Evolutionary conservation across 2,888 invertebrate genomes (phyloP).

Genomic region (Apotomis betuletana): DNA sequence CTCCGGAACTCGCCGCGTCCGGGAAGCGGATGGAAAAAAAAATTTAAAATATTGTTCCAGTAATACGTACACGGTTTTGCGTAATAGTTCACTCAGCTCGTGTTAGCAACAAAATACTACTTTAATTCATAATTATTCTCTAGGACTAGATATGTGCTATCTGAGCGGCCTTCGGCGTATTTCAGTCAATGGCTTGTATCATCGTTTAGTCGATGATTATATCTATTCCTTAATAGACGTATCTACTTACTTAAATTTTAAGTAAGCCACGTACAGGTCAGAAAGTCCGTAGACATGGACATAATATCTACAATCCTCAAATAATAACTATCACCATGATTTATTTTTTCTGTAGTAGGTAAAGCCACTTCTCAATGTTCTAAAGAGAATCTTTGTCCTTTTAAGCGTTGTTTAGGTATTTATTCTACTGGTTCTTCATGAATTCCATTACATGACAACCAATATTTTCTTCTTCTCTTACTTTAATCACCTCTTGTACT

Average conservation of each 20-base stretch:
- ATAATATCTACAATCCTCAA: neutral
- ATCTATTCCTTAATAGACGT: neutral
- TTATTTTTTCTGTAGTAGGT: neutral
- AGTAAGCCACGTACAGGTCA: no score
- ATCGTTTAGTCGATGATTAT: neutral
- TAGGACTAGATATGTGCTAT: neutral
- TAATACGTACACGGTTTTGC: conserved; percentile 65
- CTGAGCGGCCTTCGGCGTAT: neutral
- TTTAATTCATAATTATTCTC: neutral
- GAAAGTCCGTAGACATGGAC: neutral
- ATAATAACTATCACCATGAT: neutral
- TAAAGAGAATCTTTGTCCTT: no score
- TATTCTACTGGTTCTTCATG: neutral
- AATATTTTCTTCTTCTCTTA: conserved; percentile 7
- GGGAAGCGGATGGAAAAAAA: conserved; percentile 73
- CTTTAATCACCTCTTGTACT: neutral
- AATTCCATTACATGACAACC: conserved; percentile 19
- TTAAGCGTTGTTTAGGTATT: neutral
- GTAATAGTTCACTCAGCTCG: conserved; percentile 49
- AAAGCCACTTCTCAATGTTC: no score
- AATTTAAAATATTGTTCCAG: conserved; percentile 60
- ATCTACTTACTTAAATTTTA: neutral
- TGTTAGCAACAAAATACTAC: conserved; percentile 16
- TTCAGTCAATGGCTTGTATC: neutral
- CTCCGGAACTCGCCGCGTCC: conserved; percentile 72